Base-by-base conservation (phyloP, 1,140 invertebrate genomes). In the Leptestheria dahalacensis region DNA sequence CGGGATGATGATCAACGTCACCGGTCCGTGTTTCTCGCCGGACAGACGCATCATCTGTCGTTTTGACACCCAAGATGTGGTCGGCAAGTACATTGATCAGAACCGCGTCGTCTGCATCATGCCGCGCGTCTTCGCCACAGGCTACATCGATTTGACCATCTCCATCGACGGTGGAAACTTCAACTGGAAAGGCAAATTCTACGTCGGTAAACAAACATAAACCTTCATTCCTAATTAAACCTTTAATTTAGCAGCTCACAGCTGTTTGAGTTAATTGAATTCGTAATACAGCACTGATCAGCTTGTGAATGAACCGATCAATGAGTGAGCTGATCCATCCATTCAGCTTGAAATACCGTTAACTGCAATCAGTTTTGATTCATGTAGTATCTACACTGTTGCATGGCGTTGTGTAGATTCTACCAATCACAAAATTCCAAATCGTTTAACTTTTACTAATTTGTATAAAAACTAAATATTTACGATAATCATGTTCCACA, bases 1-100 rank as follows among this genome's bases (percentile, higher is more conserved):
- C 2, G 91, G 91, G 10, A 92, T 89, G 0, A 81, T 94, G 49
- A 89, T 97, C 3, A 95, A 96, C 68, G 88, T 97, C 25, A 95
- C 91, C 0, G 92, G 92, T 0, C 92, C 92, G 10, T 97, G 92
- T 70, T 90, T 92, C 65, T 75, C 79, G 52, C 77, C 77, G 0
- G 78, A 78, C 18, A 78, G 83, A 61, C 81, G 85, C 63, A 80
- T 95, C 15, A 81, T 77, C 41, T 93, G 90, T 25, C 28, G 52
- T 41, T 49, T 61, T 60, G 28, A 65, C 46, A 63, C 79, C 0
- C 61, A 62, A 47, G 77, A 81, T 59, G 85, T 91, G 2, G 68
- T 77, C 3, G 88, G 87, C 15, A 81, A 77, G 12, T 80, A 86
- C 24, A 78, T 89, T 2, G 82, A 86, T 66, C 76, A 67, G 1